phyloP scores from a whole-genome alignment of 2,888 invertebrate genomes.

The Caenorhabditis uteleia region DNA sequence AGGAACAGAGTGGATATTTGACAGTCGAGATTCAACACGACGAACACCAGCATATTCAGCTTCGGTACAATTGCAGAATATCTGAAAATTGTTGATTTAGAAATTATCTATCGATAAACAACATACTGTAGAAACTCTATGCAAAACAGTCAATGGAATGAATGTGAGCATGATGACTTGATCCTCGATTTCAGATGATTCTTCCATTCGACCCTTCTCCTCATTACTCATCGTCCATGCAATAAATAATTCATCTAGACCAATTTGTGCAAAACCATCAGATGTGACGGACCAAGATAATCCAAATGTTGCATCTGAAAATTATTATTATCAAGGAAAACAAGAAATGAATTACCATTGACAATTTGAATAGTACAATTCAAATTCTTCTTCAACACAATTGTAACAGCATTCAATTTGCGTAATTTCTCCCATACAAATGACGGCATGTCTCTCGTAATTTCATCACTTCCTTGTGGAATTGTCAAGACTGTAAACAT shows the following conservation, averaged over 20 bases:
- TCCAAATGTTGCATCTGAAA: constrained; percentile 20
- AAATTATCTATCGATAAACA: background rate
- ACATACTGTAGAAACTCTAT: constrained; percentile 35
- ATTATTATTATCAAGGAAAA: background rate
- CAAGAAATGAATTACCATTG: constrained; percentile 11
- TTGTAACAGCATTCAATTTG: constrained; percentile 16
- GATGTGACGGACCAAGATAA: constrained; percentile 29
- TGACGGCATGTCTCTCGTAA: constrained; percentile 15
- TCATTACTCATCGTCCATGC: constrained; percentile 29
- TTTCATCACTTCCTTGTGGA: background rate
- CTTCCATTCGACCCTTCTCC: constrained; percentile 19
- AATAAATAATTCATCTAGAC: constrained; percentile 49
- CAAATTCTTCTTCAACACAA: constrained; percentile 42
- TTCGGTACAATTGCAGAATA: constrained; percentile 37
- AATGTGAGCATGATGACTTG: constrained; percentile 1
- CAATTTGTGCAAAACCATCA: constrained; percentile 46
- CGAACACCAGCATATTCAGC: constrained; percentile 38
- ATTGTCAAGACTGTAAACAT: no score
- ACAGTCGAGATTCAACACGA: constrained; percentile 27
- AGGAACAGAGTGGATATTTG: constrained; percentile 22
- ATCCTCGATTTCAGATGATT: constrained; percentile 14
- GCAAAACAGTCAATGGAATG: constrained; percentile 30
- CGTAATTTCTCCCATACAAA: constrained; percentile 14
- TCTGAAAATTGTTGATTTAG: constrained; percentile 20
- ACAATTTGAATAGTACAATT: constrained; percentile 31